Evolutionary conservation across 1,140 invertebrate genomes (phyloP).

Genomic region (Drosophila miranda): DNA sequence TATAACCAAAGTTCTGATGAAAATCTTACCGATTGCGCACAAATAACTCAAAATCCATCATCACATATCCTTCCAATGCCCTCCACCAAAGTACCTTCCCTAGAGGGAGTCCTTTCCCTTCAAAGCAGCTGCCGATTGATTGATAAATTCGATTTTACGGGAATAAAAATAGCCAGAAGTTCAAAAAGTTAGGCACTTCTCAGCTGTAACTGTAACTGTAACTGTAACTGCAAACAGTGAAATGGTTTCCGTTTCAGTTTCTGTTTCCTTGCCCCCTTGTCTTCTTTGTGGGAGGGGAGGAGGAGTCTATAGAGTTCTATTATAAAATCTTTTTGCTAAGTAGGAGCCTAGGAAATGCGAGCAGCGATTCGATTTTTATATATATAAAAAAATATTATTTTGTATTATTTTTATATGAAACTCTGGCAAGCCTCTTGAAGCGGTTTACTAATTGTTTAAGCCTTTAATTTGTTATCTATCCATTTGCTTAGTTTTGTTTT

Average conservation of each 20-base stretch:
- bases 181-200: too few relatives aligned
- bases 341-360: conserved; percentile 64
- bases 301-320: conserved; percentile 26
- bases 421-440: conserved; percentile 66
- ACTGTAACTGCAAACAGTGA: too few relatives aligned
- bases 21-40: not conserved
- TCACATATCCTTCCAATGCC: conserved; percentile 6
- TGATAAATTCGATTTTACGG: too few relatives aligned
- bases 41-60: not conserved
- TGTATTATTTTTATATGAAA: conserved; percentile 55
- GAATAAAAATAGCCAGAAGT: too few relatives aligned
- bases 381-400: conserved; percentile 52
- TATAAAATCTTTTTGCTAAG: conserved; percentile 38
- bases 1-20: not conserved
- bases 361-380: conserved; percentile 43
- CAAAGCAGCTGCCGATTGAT: too few relatives aligned
- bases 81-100: conserved; percentile 1
- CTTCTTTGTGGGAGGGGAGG: not conserved
- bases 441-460: conserved; percentile 50
- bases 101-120: too few relatives aligned
- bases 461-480: conserved; percentile 44
- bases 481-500: conserved; percentile 15
- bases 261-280: too few relatives aligned
- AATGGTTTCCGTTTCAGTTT: too few relatives aligned
- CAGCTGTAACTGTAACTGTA: too few relatives aligned